Percentiles rank a stretch among this genome's conserved stretches.
phyloP scores from a whole-genome alignment of 2,797 vertebrate genomes.

The Psittacula echo region DNA sequence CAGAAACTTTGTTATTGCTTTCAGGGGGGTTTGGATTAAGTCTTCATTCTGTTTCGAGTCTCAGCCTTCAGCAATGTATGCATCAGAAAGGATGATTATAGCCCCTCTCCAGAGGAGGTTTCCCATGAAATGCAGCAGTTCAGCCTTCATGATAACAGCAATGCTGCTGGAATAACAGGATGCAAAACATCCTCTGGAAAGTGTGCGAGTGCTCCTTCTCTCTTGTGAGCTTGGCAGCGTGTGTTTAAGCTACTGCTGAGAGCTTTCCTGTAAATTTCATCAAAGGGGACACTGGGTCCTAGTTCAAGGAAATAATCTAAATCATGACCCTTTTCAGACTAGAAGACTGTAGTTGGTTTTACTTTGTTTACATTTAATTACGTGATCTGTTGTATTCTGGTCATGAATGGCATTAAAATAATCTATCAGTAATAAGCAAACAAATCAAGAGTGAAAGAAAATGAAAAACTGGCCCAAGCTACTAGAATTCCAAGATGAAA shows the following conservation, averaged over 20 bases:
- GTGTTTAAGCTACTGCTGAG: slow-evolving; percentile 45
- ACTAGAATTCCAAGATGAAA: slow-evolving; percentile 9
- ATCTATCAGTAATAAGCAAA: background rate
- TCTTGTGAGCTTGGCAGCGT: background rate
- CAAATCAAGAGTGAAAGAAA: background rate
- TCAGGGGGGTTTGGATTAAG: background rate
- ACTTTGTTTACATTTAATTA: slow-evolving; percentile 42
- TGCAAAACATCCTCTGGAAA: slow-evolving; percentile 27
- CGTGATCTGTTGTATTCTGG: slow-evolving; percentile 2
- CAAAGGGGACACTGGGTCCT: slow-evolving; percentile 40
- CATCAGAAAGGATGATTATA: background rate
- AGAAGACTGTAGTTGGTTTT: slow-evolving; percentile 3
- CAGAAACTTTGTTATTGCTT: background rate
- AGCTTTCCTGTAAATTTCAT: slow-evolving; percentile 62
- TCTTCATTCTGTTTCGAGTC: background rate
- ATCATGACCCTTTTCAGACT: slow-evolving; percentile 25
- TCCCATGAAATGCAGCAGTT: background rate
- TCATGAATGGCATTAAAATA: slow-evolving; percentile 9
- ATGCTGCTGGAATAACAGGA: slow-evolving; percentile 6
- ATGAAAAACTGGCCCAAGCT: background rate
- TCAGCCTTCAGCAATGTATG: background rate
- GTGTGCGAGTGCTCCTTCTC: background rate
- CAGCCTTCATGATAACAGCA: background rate
- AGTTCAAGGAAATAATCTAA: slow-evolving; percentile 60
- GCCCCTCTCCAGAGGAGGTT: background rate